phyloP scores from a whole-genome alignment of 2,113 vertebrate genomes.

The Solenodon paradoxus region DNA sequence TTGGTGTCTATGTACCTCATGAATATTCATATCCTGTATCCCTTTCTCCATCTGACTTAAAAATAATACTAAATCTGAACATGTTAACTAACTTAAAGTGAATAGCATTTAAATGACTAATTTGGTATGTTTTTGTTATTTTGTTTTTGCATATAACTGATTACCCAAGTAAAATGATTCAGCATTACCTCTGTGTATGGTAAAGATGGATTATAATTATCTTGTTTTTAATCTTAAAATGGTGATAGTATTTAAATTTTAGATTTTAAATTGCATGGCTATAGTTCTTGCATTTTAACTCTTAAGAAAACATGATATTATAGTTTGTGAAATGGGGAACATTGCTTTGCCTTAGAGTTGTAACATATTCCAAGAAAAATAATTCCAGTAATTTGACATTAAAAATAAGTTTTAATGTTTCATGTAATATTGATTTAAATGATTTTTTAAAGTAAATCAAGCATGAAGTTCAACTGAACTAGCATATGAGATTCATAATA shows the following conservation, averaged over 20 bases:
- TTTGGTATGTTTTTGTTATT: conserved; percentile 31
- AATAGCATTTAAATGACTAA: conserved; percentile 16
- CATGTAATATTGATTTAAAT: conserved; percentile 17
- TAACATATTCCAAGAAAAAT: background rate
- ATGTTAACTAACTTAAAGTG: conserved; percentile 35
- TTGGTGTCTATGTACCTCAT: too few species aligned
- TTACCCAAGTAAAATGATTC: background rate
- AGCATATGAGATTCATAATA: background rate
- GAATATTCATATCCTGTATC: too few species aligned
- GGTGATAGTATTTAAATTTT: conserved; percentile 36
- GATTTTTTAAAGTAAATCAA: conserved; percentile 22
- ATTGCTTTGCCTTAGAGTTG: conserved; percentile 40
- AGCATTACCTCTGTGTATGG: background rate
- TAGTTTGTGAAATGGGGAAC: background rate
- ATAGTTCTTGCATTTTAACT: background rate
- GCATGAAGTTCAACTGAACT: background rate
- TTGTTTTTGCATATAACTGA: conserved; percentile 22
- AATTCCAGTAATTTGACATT: conserved; percentile 10
- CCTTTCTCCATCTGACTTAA: conserved; percentile 16
- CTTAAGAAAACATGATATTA: background rate
- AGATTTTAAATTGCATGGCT: conserved; percentile 39
- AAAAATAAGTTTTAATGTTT: background rate
- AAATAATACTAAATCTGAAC: conserved; percentile 3
- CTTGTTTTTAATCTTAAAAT: conserved; percentile 22
- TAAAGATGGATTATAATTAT: background rate